Conservation (phyloP, 1,140 invertebrate species). For the Danaus plexippus region DNA sequence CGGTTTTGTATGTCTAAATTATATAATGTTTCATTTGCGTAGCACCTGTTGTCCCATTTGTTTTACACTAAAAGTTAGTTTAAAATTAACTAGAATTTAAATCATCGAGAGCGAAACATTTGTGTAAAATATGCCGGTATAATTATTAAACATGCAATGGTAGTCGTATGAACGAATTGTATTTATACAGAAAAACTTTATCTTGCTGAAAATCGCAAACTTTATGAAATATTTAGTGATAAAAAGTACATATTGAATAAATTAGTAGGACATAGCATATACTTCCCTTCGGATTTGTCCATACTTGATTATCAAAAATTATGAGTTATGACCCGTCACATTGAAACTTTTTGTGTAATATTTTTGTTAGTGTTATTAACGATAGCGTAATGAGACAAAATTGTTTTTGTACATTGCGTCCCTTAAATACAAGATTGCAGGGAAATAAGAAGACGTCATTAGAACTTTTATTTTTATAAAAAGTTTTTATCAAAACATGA, state of each 20-base stretch:
- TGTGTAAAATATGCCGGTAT: too few relatives aligned
- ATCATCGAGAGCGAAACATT: too few relatives aligned
- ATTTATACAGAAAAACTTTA: too few relatives aligned
- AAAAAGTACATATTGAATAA: too few relatives aligned
- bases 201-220: too few relatives aligned
- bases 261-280: too few relatives aligned
- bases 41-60: neutral
- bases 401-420: constrained; percentile 12
- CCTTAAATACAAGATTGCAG: constrained; percentile 15
- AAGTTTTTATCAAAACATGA: neutral
- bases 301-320: neutral
- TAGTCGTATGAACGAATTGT: too few relatives aligned
- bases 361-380: constrained; percentile 14
- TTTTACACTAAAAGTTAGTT: too few relatives aligned
- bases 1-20: constrained; percentile 28
- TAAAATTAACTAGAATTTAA: too few relatives aligned
- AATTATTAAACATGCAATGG: too few relatives aligned
- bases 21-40: constrained; percentile 16
- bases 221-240: too few relatives aligned
- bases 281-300: too few relatives aligned
- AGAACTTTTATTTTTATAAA: neutral
- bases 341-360: constrained; percentile 10
- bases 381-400: constrained; percentile 15
- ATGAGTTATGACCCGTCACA: constrained; percentile 9
- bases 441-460: constrained; percentile 12